Evolutionary conservation across 2,797 vertebrate species (phyloP).

Genomic region (Bradypodion pumilum): DNA sequence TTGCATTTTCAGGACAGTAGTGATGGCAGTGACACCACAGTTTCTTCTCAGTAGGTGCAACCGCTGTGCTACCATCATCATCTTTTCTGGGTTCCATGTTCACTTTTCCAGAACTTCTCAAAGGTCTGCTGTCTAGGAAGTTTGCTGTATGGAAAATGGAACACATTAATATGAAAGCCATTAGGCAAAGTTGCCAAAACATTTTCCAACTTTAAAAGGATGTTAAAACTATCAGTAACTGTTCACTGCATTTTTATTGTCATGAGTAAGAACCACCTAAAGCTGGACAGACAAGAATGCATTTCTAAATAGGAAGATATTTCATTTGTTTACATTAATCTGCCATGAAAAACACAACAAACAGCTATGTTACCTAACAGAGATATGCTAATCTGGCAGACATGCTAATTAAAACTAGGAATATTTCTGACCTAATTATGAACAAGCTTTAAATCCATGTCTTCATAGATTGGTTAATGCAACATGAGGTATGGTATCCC

Average conservation of each 20-base stretch:
- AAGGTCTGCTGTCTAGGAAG: conserved; percentile 85
- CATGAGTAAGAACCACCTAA: background rate
- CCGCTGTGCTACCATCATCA: conserved; percentile 76
- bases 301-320: background rate
- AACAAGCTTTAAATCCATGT: background rate
- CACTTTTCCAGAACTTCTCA: conserved; percentile 87
- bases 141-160: conserved; percentile 73
- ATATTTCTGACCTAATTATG: background rate
- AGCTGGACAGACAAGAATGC: background rate
- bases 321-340: background rate
- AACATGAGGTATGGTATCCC: background rate
- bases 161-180: background rate
- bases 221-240: background rate
- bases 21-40: conserved; percentile 92
- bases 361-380: background rate
- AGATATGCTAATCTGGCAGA: background rate
- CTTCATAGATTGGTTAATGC: background rate
- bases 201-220: background rate
- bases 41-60: conserved; percentile 77
- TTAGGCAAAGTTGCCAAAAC: background rate
- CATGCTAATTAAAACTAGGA: background rate
- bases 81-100: conserved; percentile 78
- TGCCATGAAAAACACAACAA: background rate
- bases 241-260: background rate
- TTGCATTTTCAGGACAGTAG: conserved; percentile 90